Conservation (phyloP, 2,888 invertebrate species). For the Plebejus anna region DNA sequence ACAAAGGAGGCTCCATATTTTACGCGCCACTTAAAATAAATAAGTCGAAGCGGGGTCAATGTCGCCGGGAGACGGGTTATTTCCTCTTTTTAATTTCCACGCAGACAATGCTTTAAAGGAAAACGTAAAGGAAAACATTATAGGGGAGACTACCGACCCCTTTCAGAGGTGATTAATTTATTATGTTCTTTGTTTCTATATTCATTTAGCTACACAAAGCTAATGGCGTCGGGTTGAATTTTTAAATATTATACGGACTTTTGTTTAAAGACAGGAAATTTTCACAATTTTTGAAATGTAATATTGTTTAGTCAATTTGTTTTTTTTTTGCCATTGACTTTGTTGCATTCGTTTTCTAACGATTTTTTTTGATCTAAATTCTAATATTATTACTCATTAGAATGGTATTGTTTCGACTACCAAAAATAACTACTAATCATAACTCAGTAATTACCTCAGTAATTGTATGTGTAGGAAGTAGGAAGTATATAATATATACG, state of each 20-base stretch:
- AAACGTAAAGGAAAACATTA: slow-evolving; percentile 75
- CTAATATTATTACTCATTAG: background rate
- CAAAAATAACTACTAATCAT: background rate
- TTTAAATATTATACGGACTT: slow-evolving; percentile 29
- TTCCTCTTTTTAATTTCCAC: slow-evolving; percentile 74
- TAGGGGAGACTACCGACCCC: slow-evolving; percentile 68
- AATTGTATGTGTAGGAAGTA: background rate
- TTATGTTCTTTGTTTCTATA: slow-evolving; percentile 75
- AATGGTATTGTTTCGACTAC: background rate
- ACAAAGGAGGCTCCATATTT: slow-evolving; percentile 25
- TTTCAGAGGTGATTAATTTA: slow-evolving; percentile 75
- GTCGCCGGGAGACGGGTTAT: slow-evolving; percentile 61
- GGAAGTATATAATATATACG: slow-evolving; percentile 30
- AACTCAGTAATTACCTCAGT: background rate
- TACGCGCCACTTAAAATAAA: slow-evolving; percentile 32
- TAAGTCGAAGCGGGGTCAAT: slow-evolving; percentile 53
- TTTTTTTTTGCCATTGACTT: background rate
- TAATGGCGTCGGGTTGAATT: slow-evolving; percentile 33
- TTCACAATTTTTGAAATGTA: background rate
- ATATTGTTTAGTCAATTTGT: background rate
- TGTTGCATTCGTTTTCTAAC: background rate
- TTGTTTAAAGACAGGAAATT: slow-evolving; percentile 4
- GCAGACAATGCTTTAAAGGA: slow-evolving; percentile 75
- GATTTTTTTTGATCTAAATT: background rate
- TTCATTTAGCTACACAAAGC: slow-evolving; percentile 54